A percentile compares a stretch with the other conserved stretches of the same genome.
phyloP scores from a whole-genome alignment of 2,888 invertebrate species.

The Pristionchus japonicus region DNA sequence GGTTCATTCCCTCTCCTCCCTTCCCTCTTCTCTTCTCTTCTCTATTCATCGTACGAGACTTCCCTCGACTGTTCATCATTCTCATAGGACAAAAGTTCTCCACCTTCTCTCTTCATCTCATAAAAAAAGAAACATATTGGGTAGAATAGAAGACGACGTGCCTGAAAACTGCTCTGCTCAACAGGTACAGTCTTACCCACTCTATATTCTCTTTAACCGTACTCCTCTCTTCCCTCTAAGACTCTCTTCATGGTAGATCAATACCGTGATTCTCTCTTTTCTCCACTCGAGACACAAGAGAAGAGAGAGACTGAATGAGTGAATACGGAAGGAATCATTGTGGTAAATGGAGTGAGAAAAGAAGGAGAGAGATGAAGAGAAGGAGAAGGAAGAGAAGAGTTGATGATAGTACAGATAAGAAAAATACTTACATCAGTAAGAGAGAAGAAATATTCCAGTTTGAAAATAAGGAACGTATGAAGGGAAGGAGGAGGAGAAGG shows the following conservation, averaged over 20 bases:
- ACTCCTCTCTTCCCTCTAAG: not conserved
- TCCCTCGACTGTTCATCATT: too few species aligned
- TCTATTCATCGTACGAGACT: not conserved
- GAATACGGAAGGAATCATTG: not conserved
- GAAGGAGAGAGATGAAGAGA: too few species aligned
- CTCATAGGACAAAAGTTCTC: not conserved
- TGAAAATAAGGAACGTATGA: not conserved
- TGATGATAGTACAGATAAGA: not conserved
- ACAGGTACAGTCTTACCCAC: too few species aligned
- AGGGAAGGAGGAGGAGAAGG: not conserved
- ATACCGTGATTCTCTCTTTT: slow-evolving; percentile 20
- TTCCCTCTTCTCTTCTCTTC: not conserved
- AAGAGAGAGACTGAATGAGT: not conserved
- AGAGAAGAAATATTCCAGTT: not conserved
- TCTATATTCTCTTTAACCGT: not conserved
- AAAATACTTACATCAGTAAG: not conserved
- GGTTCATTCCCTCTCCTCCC: not conserved
- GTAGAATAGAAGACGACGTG: too few species aligned
- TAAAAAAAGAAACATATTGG: not conserved
- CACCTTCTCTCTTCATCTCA: not conserved
- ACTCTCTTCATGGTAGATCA: not conserved
- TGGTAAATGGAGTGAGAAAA: slow-evolving; percentile 19
- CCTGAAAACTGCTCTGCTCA: too few species aligned
- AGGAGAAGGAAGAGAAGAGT: not conserved
- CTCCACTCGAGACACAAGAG: not conserved